Evolutionary conservation across 1,140 invertebrate genomes (phyloP).

Genomic region (Colletes gigas): DNA sequence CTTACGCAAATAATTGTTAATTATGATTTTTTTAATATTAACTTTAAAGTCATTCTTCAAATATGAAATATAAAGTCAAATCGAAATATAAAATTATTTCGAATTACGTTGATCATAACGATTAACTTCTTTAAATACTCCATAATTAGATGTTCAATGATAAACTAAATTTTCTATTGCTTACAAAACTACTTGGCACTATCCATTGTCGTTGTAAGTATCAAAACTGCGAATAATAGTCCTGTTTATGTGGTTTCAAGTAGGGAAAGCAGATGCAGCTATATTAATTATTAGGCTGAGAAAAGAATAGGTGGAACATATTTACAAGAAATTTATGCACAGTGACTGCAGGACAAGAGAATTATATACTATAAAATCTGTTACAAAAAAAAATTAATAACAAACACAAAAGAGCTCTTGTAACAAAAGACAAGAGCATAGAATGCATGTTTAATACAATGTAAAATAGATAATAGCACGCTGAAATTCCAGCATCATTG

Average conservation of each 20-base stretch:
- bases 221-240: neutral
- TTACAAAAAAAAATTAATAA: neutral
- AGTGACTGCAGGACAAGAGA: slow-evolving; percentile 2
- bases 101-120: neutral
- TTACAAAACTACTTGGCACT: slow-evolving; percentile 28
- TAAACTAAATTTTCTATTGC: neutral
- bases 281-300: neutral
- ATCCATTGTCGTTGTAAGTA: slow-evolving; percentile 5
- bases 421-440: neutral
- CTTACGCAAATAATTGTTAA: neutral
- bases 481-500: neutral
- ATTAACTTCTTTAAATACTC: neutral
- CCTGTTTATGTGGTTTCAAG: neutral
- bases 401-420: neutral
- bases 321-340: slow-evolving; percentile 16
- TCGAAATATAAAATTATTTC: neutral
- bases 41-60: slow-evolving; percentile 16
- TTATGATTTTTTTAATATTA: slow-evolving; percentile 12
- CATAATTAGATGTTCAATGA: neutral
- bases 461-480: neutral
- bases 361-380: neutral
- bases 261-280: neutral
- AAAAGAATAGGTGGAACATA: neutral
- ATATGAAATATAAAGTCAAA: neutral
- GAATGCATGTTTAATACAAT: neutral